phyloP scores from a whole-genome alignment of 35 echinoderm and acorn worm genomes.

The Hemicentrotus pulcherrimus region DNA sequence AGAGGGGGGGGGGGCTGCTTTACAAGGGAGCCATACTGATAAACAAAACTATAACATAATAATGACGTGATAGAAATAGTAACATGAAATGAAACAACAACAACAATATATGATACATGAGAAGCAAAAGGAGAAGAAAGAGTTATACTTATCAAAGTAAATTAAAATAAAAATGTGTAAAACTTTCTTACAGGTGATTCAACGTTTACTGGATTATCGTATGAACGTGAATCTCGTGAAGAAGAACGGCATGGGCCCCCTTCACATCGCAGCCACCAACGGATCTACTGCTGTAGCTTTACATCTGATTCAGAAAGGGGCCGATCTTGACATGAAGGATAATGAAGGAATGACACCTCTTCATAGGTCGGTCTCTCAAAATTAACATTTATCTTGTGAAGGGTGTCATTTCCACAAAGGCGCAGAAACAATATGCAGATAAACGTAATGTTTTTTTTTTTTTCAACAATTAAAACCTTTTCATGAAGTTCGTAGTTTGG shows the following conservation, averaged over 20 bases:
- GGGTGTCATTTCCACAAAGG: no score
- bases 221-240: constrained; percentile 32
- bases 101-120: neutral
- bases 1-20: no score
- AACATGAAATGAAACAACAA: neutral
- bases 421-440: no score
- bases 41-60: no score
- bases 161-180: no score
- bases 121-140: no score
- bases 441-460: no score
- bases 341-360: constrained; percentile 85
- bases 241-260: constrained; percentile 8
- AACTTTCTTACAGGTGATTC: neutral
- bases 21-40: no score
- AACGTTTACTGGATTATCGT: neutral
- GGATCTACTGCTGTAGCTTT: constrained; percentile 2
- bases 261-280: constrained; percentile 51
- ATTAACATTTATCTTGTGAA: neutral
- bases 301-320: constrained; percentile 47
- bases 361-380: constrained; percentile 59
- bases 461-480: no score
- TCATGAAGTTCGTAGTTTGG: no score
- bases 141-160: no score
- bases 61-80: neutral
- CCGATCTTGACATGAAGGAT: constrained; percentile 51